Base-by-base conservation (phyloP, 2,888 invertebrate genomes). In the Seira musarum region DNA sequence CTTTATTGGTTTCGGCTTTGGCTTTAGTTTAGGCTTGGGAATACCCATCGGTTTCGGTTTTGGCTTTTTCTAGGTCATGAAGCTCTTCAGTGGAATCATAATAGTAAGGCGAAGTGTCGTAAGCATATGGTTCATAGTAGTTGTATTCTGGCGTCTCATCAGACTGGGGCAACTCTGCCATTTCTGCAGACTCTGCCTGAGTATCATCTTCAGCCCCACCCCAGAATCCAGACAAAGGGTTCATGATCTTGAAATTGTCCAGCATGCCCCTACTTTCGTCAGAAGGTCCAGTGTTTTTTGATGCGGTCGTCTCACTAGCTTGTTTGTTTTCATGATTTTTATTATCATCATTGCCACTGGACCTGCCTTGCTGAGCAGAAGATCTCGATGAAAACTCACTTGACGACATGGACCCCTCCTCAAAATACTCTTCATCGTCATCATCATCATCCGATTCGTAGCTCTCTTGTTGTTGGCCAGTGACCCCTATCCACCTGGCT, bases 401-500 rank as follows among this genome's bases (percentile, higher is more conserved):
- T 8, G 78, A 78, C 19, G 71, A 64, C 24, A 72, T 19, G 57
- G 77, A 70, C 40, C 53, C 35, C n/a, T 53, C 24, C 19, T 70
- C 35, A 13, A 46, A 24, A 13, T 66, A 70, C 8, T 68, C 67
- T 67, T 75, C 67, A n/a, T 71, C 71, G 19, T 25, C 6, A 53
- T 24, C 15, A 49, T 60, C 69, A n/a, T 71, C 40, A 2, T 77
- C 76, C 5, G 69, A 35, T 35, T 70, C 76, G 24, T 21, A 53
- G 21, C 46, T 60, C n/a, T 70, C 30, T 21, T 69, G 22, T 15
- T 17, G 61, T 19, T 67, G 63, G 13, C 60, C 64, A 22, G 2
- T 21, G 21, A 76, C 40, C 63, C 49, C 69, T 35, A 77, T 64
- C 78, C 78, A 78, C 21, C 78, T 66, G n/a, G 71, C 71, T 67